These are phyloP conservation scores for Cuculus canorus DNA, from an alignment of 2,797 vertebrate species.

Conservation along the genomic window DNA sequence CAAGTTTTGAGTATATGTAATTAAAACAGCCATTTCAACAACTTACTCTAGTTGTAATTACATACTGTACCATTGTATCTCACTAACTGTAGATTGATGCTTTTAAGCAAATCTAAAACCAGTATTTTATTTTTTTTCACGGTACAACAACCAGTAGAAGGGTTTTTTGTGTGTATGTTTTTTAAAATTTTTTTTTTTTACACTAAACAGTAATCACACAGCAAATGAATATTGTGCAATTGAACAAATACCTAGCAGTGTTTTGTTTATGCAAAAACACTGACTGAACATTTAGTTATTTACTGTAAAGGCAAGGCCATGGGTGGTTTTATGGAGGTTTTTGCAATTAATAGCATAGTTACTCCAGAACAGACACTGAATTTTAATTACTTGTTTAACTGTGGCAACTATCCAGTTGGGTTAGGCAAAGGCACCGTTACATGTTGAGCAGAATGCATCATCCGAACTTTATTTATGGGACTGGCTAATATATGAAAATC, in stretches of 20 bases:
- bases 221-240: constrained; percentile 78
- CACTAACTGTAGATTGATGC: constrained; percentile 74
- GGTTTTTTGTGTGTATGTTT: background rate
- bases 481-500: constrained; percentile 76
- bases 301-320: constrained; percentile 84
- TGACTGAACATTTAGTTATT: constrained; percentile 75
- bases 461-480: constrained; percentile 68
- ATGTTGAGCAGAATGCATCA: constrained; percentile 77
- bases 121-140: constrained; percentile 76
- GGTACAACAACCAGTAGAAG: constrained; percentile 78
- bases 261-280: constrained; percentile 77
- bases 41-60: constrained; percentile 82
- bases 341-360: constrained; percentile 80
- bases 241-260: constrained; percentile 78
- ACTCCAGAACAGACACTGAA: constrained; percentile 79
- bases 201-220: constrained; percentile 80
- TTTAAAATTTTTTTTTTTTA: constrained; percentile 40
- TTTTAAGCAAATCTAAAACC: constrained; percentile 75
- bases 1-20: constrained; percentile 75
- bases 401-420: constrained; percentile 82
- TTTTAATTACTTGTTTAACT: constrained; percentile 79
- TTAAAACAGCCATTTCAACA: constrained; percentile 78
- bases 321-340: constrained; percentile 85
- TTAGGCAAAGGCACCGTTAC: constrained; percentile 93
- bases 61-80: constrained; percentile 79